These are phyloP conservation scores for Zaprionus ghesquierei DNA, from an alignment of 1,140 invertebrate genomes.

Conservation along the genomic window DNA sequence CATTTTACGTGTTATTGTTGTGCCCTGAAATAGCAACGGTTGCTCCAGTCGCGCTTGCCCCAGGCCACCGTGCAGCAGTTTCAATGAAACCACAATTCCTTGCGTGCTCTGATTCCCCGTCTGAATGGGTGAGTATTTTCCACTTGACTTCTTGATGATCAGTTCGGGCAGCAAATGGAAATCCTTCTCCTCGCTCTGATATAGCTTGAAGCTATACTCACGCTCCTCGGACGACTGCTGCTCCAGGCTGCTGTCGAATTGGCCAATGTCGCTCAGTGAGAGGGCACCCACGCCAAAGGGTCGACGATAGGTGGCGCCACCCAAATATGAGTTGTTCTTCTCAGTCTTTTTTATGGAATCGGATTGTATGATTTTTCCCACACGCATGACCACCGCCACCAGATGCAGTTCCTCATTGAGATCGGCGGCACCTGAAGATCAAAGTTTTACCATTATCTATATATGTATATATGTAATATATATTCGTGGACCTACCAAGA, in stretches of 20 bases:
- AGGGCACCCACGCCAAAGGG: constrained; percentile 94
- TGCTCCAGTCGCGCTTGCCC: constrained; percentile 89
- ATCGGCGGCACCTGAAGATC: constrained; percentile 87
- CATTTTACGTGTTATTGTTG: constrained; percentile 92
- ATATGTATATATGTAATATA: background rate
- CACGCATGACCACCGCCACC: constrained; percentile 93
- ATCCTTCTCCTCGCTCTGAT: constrained; percentile 94
- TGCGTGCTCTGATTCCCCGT: constrained; percentile 83
- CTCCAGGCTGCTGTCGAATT: constrained; percentile 85
- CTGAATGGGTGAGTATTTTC: constrained; percentile 89
- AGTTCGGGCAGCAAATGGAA: constrained; percentile 94
- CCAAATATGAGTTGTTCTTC: constrained; percentile 61
- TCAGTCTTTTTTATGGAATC: constrained; percentile 88
- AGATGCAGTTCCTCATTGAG: constrained; percentile 92
- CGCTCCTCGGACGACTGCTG: constrained; percentile 85
- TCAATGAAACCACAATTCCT: constrained; percentile 89
- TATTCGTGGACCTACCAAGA: constrained; percentile 71
- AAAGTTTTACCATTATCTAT: background rate
- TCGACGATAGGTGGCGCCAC: constrained; percentile 84
- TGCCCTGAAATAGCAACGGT: constrained; percentile 91
- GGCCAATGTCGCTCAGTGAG: constrained; percentile 85
- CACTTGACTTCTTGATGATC: constrained; percentile 91
- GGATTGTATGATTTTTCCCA: constrained; percentile 93
- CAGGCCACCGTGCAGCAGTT: constrained; percentile 89
- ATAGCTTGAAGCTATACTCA: constrained; percentile 90